Percentiles rank a stretch among this genome's conserved stretches.
Evolutionary conservation across 2,888 invertebrate genomes (phyloP).

Genomic region (Apotomis betuletana): DNA sequence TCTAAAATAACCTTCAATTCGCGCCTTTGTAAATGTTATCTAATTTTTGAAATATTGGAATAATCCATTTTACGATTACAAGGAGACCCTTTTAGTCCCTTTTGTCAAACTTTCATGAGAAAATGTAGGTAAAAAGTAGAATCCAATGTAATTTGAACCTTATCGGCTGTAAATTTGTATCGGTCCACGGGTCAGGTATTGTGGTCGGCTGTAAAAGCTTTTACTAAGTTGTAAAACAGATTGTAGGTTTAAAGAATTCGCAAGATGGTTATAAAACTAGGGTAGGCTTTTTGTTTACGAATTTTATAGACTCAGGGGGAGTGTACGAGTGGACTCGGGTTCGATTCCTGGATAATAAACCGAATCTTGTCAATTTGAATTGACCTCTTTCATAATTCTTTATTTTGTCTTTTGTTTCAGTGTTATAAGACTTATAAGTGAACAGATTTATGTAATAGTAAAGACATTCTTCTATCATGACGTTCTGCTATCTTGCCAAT

Average conservation of each 20-base stretch:
- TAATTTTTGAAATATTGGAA: constrained; percentile 35
- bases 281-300: constrained; percentile 19
- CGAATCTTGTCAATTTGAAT: not conserved
- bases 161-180: not conserved
- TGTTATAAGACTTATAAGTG: too few relatives aligned
- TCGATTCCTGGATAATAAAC: not conserved
- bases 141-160: constrained; percentile 5
- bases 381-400: too few relatives aligned
- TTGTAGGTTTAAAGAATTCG: constrained; percentile 34
- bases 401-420: too few relatives aligned
- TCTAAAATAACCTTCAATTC: constrained; percentile 3
- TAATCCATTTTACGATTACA: constrained; percentile 30
- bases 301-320: constrained; percentile 7
- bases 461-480: too few relatives aligned
- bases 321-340: not conserved
- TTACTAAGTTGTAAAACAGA: constrained; percentile 31
- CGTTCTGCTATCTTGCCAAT: too few relatives aligned
- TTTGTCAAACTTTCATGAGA: constrained; percentile 24
- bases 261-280: constrained; percentile 25
- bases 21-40: constrained; percentile 20
- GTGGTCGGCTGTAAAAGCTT: constrained; percentile 31
- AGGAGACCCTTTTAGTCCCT: constrained; percentile 31
- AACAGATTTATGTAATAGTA: too few relatives aligned
- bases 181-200: not conserved
- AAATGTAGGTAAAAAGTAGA: constrained; percentile 30